Base-by-base conservation (phyloP, 2,888 invertebrate species). In the Hydriomena furcata region DNA sequence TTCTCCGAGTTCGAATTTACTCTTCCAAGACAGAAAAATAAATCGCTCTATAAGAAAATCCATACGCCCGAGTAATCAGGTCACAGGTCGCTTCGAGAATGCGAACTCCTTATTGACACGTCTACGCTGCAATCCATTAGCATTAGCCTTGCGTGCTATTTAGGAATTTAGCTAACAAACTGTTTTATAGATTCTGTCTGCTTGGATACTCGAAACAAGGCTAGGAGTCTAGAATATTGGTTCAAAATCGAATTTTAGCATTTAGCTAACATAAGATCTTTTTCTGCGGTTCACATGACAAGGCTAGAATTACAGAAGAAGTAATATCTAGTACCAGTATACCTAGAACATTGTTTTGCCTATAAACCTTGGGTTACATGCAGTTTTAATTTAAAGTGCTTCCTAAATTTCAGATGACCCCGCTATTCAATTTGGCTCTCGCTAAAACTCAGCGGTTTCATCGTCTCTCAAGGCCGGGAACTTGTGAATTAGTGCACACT, bases 91-190 rank as follows among this genome's bases (percentile, higher is more conserved):
- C 66, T 58, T 58, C 66, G 68, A 76, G 86, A 82, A 89, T 86
- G 83, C 71, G 66, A 69, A 70, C 72, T 67, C 71, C 76, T 79
- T 79, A 82, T 83, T 83, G 83, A 79, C 79, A 77, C 76, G 75
- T 74, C 73, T 76, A 73, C 50, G 38, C 68, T 73, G 77, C 74
- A 70, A 75, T 73, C 76, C 75, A 81, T 83, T 84, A 85, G 79
- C 75, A 79, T 82, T 82, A 85, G 79, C 84, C 85, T 86, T 82
- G 88, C 76, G 68, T 64, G 81, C 81, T 80, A 77, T 82, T 84
- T 81, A 85, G 76, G 71, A 68, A 69, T 69, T 71, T 41, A 55
- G 49, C 35, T 56, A 66, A 67, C 66, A 61, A 62, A 63, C 53
- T 57, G 58, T 68, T 68, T 73, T 68, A 65, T 69, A 75, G 70